Conservation (phyloP, 2,797 vertebrate species). For the Thaleichthys pacificus region DNA sequence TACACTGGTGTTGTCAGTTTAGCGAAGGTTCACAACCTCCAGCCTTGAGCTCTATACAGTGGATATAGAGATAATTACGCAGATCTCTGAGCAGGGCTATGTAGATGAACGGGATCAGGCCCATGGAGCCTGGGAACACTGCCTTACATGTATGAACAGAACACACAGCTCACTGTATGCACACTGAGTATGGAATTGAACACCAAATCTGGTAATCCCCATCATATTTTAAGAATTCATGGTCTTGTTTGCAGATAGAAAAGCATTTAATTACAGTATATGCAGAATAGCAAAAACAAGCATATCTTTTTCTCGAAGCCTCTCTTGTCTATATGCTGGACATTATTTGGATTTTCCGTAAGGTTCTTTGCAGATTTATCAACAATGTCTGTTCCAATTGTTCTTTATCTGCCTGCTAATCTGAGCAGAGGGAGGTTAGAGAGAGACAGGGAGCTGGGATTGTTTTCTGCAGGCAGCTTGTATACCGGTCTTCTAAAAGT, state of each 20-base stretch:
- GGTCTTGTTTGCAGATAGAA: too few relatives aligned
- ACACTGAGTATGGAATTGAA: neutral
- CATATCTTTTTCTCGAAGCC: too few relatives aligned
- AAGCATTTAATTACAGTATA: too few relatives aligned
- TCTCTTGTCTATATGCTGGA: too few relatives aligned
- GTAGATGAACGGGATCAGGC: constrained; percentile 17
- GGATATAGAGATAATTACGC: constrained; percentile 53
- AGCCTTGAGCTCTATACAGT: constrained; percentile 36
- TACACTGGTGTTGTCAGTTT: constrained; percentile 63
- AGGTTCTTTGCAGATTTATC: neutral
- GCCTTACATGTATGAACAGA: too few relatives aligned
- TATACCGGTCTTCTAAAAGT: too few relatives aligned
- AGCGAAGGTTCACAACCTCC: constrained; percentile 51
- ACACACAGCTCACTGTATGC: too few relatives aligned
- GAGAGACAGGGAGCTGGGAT: constrained; percentile 36
- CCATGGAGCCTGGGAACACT: constrained; percentile 24
- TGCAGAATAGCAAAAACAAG: too few relatives aligned
- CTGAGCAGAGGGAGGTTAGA: too few relatives aligned
- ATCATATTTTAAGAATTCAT: too few relatives aligned
- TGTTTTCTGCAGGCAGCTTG: constrained; percentile 53
- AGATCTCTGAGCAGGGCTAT: too few relatives aligned
- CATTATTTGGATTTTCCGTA: too few relatives aligned
- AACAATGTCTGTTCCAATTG: neutral
- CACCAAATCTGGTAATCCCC: constrained; percentile 21
- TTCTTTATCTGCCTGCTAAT: constrained; percentile 29